Evolutionary conservation across 64 coral and sea anemone species (phyloP), one percentile per base, ranked within the genome.

Genomic region (Trachythela sp.): DNA sequence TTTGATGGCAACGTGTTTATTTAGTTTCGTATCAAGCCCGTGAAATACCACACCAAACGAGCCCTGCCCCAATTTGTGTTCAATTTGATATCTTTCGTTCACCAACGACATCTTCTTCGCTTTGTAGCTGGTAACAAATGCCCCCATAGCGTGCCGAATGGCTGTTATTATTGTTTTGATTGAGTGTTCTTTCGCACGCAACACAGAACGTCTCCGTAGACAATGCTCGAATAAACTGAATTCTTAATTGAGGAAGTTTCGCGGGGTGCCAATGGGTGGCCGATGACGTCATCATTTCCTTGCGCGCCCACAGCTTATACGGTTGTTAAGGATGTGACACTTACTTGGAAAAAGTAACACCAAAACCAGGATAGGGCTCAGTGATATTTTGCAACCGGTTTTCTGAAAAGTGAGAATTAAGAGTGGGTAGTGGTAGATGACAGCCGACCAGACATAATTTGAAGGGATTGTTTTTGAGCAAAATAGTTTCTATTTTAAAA

Each of bases 21-120:
- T 35, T 5, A 11, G 31, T 39, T 80, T 80, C 0, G 75, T 80
- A 80, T 80, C 75, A 80, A 37, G 4, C 0, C 75, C 75, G 34
- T 39, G 15, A 80, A 80, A 80, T 37, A 80, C 75, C 10, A 39
- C 75, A 80, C 75, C 75, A 38, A 80, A 80, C 75, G 75, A 80
- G 30, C 75, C 75, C 75, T 80, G 75, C 7, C 75, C 75, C 30
- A 80, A 37, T 39, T 80, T 80, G 33, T 80, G 33, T 35, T 80
- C 75, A 39, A 80, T 30, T 15, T 18, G 75, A 30, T 80, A 80
- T 39, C 75, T 80, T 2, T 80, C 75, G 13, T 39, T 39, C 1
- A 80, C 91, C 96, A 98, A 92, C 83, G 86, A 36, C 80, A 87
- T 49, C 48, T 27, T 83, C 36, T 39, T 35, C 84, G 93, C 96